Evolutionary conservation across 2,113 vertebrate species (phyloP).

Genomic region (Pseudois nayaur): DNA sequence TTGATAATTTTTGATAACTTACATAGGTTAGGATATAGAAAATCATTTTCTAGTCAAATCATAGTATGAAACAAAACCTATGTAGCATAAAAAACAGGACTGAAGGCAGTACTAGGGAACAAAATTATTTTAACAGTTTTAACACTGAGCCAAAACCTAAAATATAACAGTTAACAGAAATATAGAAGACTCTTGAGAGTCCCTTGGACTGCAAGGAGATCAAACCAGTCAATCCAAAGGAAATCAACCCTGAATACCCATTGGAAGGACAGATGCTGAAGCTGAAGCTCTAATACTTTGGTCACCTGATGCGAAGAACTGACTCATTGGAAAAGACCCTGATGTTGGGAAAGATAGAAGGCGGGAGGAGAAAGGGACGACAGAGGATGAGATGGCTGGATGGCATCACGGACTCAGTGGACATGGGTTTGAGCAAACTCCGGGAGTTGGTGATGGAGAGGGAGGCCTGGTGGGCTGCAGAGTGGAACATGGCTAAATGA

Average conservation of each 20-base stretch:
- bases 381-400: not conserved
- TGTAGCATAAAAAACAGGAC: not conserved
- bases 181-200: not conserved
- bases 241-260: not conserved
- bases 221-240: not conserved
- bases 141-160: not conserved
- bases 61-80: not conserved
- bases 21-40: not conserved
- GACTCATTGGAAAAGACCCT: not conserved
- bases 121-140: not conserved
- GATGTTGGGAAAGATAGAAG: not conserved
- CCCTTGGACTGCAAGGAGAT: not conserved
- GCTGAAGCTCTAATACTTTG: not conserved
- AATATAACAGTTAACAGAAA: not conserved
- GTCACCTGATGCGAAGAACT: not conserved
- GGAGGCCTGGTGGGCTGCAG: not conserved
- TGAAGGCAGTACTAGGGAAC: not conserved
- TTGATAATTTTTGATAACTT: not conserved
- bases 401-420: not conserved
- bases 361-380: accelerated
- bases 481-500: not conserved
- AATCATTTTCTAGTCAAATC: constrained; percentile 14
- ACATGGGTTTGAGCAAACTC: not conserved
- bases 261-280: not conserved
- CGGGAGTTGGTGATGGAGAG: not conserved